These are phyloP conservation scores for Corydoras sp. DNA, from an alignment of 2,113 vertebrate genomes.

Conservation along the genomic window DNA sequence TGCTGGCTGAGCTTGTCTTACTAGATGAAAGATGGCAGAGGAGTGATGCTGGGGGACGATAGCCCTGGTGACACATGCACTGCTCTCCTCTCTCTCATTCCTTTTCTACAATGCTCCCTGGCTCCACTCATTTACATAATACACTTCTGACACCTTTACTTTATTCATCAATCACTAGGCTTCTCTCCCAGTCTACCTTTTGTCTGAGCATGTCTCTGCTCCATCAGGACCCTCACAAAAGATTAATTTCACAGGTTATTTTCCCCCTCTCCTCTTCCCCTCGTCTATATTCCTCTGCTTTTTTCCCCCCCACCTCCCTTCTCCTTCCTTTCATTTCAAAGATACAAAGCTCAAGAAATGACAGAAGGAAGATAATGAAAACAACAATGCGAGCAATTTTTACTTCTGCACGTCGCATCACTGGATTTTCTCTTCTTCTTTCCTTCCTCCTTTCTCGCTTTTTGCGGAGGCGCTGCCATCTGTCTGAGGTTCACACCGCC, in stretches of 20 bases:
- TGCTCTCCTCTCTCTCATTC: conserved; percentile 73
- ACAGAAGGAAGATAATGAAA: conserved; percentile 98
- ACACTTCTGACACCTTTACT: conserved; percentile 99
- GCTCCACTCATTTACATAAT: conserved; percentile 99
- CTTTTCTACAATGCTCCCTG: conserved; percentile 84
- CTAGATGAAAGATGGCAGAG: conserved; percentile 95
- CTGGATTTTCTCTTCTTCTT: conserved; percentile 71
- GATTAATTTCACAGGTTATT: conserved; percentile 99
- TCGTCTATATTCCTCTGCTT: conserved; percentile 59
- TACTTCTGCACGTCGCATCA: conserved; percentile 90
- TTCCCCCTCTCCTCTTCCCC: conserved; percentile 51
- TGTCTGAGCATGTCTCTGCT: conserved; percentile 99
- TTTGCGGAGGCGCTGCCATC: conserved; percentile 72
- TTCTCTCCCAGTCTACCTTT: conserved; percentile 96
- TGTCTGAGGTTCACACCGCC: conserved; percentile 77
- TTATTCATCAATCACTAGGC: conserved; percentile 99
- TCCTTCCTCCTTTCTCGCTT: conserved; percentile 43
- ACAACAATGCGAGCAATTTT: conserved; percentile 98
- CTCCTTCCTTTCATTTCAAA: conserved; percentile 89
- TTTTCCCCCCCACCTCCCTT: conserved; percentile 49
- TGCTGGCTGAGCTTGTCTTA: conserved; percentile 87
- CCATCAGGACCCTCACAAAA: conserved; percentile 99
- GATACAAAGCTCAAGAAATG: conserved; percentile 96
- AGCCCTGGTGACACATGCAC: conserved; percentile 81
- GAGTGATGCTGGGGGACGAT: conserved; percentile 80